Conservation (phyloP, 2,888 invertebrate genomes). For the Leuctra nigra region DNA sequence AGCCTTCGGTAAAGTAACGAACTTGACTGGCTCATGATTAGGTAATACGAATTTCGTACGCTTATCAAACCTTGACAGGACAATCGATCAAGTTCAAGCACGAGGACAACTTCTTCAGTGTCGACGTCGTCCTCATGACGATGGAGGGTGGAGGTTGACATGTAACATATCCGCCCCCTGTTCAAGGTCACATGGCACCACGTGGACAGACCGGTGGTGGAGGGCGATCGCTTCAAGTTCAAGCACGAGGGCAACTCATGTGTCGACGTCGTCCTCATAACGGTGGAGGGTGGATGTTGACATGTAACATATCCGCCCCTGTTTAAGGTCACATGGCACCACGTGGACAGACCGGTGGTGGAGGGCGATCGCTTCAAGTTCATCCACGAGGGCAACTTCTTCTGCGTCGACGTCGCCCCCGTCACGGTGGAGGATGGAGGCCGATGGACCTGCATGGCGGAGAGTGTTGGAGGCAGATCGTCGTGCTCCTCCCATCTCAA, state of each 20-base stretch:
- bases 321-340: constrained; percentile 75
- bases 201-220: constrained; percentile 68
- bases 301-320: no score
- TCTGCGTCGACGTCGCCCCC: constrained; percentile 75
- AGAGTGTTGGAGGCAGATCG: constrained; percentile 66
- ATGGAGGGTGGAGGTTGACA: constrained; percentile 75
- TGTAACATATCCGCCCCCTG: no score
- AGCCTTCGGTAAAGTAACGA: no score
- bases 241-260: constrained; percentile 81
- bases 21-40: no score
- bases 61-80: no score
- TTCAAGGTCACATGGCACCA: constrained; percentile 78
- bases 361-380: constrained; percentile 69
- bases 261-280: constrained; percentile 74
- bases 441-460: constrained; percentile 77
- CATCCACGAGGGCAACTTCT: constrained; percentile 78
- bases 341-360: constrained; percentile 69
- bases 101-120: constrained; percentile 80
- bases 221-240: constrained; percentile 67
- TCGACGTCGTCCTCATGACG: constrained; percentile 74
- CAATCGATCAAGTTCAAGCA: constrained; percentile 66
- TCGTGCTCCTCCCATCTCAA: constrained; percentile 68
- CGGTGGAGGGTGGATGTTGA: constrained; percentile 72
- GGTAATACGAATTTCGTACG: no score
- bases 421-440: constrained; percentile 78